phyloP scores from a whole-genome alignment of 2,797 vertebrate genomes.

The Lithobates pipiens region DNA sequence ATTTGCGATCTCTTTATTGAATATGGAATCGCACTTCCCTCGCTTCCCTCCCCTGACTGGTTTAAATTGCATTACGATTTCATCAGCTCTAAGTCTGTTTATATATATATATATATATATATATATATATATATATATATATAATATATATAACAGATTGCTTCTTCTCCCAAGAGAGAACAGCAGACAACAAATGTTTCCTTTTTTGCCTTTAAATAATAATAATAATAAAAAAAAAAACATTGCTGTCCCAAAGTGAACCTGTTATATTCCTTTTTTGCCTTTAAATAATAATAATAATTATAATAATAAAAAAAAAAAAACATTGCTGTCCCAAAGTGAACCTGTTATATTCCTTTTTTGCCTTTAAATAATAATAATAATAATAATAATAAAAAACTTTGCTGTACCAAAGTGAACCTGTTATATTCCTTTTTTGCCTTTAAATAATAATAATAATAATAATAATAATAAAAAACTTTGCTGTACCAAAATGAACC shows the following conservation, averaged over 20 bases:
- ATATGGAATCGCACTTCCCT: conserved; percentile 1
- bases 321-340: neutral
- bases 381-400: neutral
- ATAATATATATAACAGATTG: conserved; percentile 48
- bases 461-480: neutral
- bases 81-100: conserved; percentile 65
- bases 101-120: too few species aligned
- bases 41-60: neutral
- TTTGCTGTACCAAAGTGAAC: neutral
- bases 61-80: conserved; percentile 57
- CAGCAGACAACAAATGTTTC: neutral
- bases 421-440: neutral
- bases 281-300: neutral
- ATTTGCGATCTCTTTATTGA: neutral
- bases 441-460: neutral
- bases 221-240: neutral
- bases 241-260: neutral
- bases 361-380: neutral
- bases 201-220: neutral
- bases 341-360: neutral
- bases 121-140: neutral
- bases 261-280: neutral
- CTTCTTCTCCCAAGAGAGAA: conserved; percentile 61
- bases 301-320: neutral
- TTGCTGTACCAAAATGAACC: neutral